Percentiles rank a stretch among this genome's conserved stretches.
phyloP scores from a whole-genome alignment of 2,113 vertebrate genomes.

The Pipa parva region DNA sequence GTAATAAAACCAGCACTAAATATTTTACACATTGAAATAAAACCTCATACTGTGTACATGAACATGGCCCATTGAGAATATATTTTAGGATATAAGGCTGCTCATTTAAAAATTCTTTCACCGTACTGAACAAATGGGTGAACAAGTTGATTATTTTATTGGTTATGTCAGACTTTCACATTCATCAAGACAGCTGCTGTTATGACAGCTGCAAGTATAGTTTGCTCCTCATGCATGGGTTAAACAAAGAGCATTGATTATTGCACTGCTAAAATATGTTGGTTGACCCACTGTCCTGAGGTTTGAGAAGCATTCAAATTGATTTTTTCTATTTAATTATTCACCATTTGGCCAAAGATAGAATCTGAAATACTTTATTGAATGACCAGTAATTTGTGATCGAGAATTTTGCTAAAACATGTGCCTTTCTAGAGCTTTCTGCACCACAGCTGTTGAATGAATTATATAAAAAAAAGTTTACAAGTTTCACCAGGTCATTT shows the following conservation, averaged over 20 bases:
- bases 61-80: background rate
- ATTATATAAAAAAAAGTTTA: background rate
- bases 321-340: constrained; percentile 41
- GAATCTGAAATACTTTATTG: constrained; percentile 28
- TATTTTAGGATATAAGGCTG: background rate
- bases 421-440: background rate
- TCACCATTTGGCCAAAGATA: constrained; percentile 34
- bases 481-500: background rate
- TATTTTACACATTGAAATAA: background rate
- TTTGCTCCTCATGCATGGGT: constrained; percentile 16
- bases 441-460: background rate
- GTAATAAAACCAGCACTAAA: background rate
- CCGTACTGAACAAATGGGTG: background rate
- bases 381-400: background rate
- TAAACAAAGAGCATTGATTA: constrained; percentile 39
- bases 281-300: constrained; percentile 17
- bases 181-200: constrained; percentile 15
- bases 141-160: constrained; percentile 16
- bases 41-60: background rate
- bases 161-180: background rate
- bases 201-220: constrained; percentile 20
- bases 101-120: background rate
- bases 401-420: background rate
- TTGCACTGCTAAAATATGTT: constrained; percentile 7
- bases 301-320: constrained; percentile 34